phyloP scores from a whole-genome alignment of 92 coral and sea anemone genomes.

The Phymanthus crucifer region DNA sequence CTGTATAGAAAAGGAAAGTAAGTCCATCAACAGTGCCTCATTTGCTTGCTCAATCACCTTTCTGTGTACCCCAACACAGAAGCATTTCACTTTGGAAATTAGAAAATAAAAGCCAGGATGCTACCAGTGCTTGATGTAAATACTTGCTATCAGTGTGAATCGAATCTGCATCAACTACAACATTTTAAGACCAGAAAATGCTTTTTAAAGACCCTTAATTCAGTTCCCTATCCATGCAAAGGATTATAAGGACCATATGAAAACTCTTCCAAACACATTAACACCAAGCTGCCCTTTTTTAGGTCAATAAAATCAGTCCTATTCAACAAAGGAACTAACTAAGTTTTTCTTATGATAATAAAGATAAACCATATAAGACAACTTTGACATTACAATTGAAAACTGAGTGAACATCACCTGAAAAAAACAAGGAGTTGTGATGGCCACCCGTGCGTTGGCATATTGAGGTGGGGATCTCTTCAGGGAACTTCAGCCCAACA shows the following conservation, averaged over 20 bases:
- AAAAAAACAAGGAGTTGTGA: constrained; percentile 13
- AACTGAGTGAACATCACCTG: not conserved
- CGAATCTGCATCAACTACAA: not conserved
- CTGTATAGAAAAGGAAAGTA: not conserved
- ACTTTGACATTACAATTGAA: constrained; percentile 1
- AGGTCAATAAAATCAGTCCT: not conserved
- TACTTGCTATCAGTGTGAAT: not conserved
- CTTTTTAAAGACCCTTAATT: constrained; percentile 39
- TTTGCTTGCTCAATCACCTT: not conserved
- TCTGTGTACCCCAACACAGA: not conserved
- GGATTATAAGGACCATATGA: constrained; percentile 33
- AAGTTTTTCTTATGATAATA: constrained; percentile 12
- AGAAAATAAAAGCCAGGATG: not conserved
- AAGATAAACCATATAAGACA: not conserved
- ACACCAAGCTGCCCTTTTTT: not conserved
- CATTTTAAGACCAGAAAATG: constrained; percentile 20
- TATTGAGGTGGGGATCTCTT: constrained; percentile 32
- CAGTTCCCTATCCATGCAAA: constrained; percentile 26
- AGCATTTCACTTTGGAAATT: not conserved
- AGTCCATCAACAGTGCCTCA: not conserved
- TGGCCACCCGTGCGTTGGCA: constrained; percentile 19
- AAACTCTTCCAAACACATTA: constrained; percentile 38
- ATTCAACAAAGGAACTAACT: not conserved
- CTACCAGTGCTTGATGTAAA: not conserved
- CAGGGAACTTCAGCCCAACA: not conserved